Evolutionary conservation across 2,113 vertebrate genomes (phyloP), one percentile per base, ranked within the genome.

Genomic region (Phocoena sinus): DNA sequence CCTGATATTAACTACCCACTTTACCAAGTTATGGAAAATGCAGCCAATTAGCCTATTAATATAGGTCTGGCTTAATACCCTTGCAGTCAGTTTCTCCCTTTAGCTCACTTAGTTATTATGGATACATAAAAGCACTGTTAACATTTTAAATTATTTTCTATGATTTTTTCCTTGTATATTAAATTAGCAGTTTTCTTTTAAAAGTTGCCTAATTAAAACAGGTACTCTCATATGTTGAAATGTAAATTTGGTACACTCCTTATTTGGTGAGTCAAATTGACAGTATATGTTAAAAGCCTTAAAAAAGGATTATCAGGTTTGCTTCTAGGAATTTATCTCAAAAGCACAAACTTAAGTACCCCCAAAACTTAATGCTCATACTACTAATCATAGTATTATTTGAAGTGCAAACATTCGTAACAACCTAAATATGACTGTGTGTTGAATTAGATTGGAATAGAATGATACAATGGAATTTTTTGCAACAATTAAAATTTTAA

Each of bases 201-300:
- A 96, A 47, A 74, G 4, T 67, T 98, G 80, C 53, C 83, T 94
- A 83, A 83, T 86, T 96, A 85, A 93, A 96, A 86, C 14, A 86
- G 15, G 9, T 79, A 92, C 21, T 84, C 18, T 65, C 28, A 53
- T 58, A 68, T 47, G 67, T 67, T 93, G 53, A 93, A 93, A 91
- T 91, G 60, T 82, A 47, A 96, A 88, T 68, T 56, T 84, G n/a
- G 28, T 79, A 56, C 76, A 56, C 50, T 77, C 31, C 74, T 79
- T 25, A 10, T 56, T 96, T 92, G 77, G n/a, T 58, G 83, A 95
- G 50, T 92, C 87, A 97, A 68, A 73, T 50, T 74, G n/a, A 20
- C 38, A 50, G 15, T 53, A 8, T 81, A 44, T 67, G 65, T 60
- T 73, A 81, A 81, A 44, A 76, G 26, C 14, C 81, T 94, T 65